phyloP scores from a whole-genome alignment of 2,113 vertebrate genomes.

The Amblyopsis rosae region DNA sequence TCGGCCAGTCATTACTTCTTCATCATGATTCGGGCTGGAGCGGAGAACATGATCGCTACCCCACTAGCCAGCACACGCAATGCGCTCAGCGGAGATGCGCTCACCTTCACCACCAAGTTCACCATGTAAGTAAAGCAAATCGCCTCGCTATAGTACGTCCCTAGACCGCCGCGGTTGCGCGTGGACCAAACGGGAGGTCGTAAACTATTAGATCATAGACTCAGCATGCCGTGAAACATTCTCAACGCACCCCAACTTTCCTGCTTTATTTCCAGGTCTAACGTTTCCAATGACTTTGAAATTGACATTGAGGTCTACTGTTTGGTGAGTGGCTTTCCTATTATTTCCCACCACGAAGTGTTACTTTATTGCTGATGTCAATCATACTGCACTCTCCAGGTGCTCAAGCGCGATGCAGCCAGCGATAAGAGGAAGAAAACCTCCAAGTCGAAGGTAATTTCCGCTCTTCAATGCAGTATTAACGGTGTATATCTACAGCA shows the following conservation, averaged over 20 bases:
- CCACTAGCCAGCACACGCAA: slow-evolving; percentile 83
- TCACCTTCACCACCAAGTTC: slow-evolving; percentile 87
- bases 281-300: slow-evolving; percentile 90
- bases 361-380: not conserved
- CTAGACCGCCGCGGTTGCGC: not conserved
- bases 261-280: slow-evolving; percentile 71
- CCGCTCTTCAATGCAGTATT: not conserved
- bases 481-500: not conserved
- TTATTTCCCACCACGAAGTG: not conserved
- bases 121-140: slow-evolving; percentile 80
- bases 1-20: slow-evolving; percentile 89
- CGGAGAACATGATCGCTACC: slow-evolving; percentile 88
- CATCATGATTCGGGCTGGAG: slow-evolving; percentile 86
- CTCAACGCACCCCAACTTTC: not conserved
- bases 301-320: slow-evolving; percentile 90
- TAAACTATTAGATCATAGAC: no score
- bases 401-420: slow-evolving; percentile 83
- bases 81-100: slow-evolving; percentile 88
- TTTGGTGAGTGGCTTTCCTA: slow-evolving; percentile 80
- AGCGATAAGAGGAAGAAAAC: slow-evolving; percentile 91
- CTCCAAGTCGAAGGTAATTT: slow-evolving; percentile 89
- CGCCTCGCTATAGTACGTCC: not conserved
- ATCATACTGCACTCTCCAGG: slow-evolving; percentile 65
- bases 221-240: not conserved
- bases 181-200: no score